Conservation (phyloP, 2,888 invertebrate species). For the Eurytoma adleriae region DNA sequence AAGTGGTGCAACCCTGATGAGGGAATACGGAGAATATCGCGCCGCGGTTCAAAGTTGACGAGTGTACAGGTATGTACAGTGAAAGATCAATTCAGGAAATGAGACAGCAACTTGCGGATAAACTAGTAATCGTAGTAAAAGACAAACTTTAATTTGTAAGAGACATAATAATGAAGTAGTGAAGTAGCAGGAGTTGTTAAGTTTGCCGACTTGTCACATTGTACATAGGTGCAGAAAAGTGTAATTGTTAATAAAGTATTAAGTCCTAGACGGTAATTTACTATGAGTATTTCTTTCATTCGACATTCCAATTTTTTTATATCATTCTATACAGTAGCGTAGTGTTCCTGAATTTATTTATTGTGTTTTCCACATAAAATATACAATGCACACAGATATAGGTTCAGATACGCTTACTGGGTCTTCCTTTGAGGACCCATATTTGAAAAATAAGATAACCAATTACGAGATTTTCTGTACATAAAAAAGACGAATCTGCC, state of each 20-base stretch:
- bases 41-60: background rate
- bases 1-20: too few species aligned
- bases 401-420: too few species aligned
- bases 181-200: constrained; percentile 59
- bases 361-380: too few species aligned
- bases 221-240: constrained; percentile 55
- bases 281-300: background rate
- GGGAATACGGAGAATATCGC: too few species aligned
- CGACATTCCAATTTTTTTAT: background rate
- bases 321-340: background rate
- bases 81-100: constrained; percentile 10
- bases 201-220: constrained; percentile 57
- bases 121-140: constrained; percentile 34
- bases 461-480: too few species aligned
- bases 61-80: constrained; percentile 1
- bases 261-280: constrained; percentile 26
- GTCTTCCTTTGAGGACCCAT: too few species aligned
- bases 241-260: constrained; percentile 53
- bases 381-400: too few species aligned
- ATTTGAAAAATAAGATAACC: too few species aligned
- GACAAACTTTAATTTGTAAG: constrained; percentile 25
- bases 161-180: constrained; percentile 43
- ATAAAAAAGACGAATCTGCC: too few species aligned
- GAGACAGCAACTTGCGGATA: constrained; percentile 44
- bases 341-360: too few species aligned